Conservation (phyloP, 2,888 invertebrate species). For the Bugulina stolonifera region DNA sequence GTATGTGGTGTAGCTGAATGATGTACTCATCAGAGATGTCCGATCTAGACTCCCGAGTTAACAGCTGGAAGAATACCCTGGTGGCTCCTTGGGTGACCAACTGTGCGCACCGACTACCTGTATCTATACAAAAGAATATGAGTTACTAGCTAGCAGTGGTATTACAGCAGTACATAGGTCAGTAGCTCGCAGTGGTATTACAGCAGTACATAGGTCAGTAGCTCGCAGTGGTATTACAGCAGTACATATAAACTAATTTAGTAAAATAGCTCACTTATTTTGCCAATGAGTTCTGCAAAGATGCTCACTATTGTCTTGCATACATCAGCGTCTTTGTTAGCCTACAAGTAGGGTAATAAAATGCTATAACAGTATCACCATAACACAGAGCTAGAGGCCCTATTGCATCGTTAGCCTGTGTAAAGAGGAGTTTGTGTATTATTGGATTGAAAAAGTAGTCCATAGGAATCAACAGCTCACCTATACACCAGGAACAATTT, state of each 20-base stretch:
- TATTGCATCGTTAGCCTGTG: too few species aligned
- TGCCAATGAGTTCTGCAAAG: constrained; percentile 45
- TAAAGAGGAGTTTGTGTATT: too few species aligned
- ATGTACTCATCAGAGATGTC: constrained; percentile 39
- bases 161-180: too few species aligned
- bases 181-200: too few species aligned
- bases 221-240: too few species aligned
- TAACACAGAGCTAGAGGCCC: too few species aligned
- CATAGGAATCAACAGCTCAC: too few species aligned
- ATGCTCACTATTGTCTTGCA: constrained; percentile 41
- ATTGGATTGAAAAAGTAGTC: too few species aligned
- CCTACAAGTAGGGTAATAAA: constrained; percentile 33
- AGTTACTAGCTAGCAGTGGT: too few species aligned
- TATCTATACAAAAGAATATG: constrained; percentile 41
- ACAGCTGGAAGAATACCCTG: constrained; percentile 41
- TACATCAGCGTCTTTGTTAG: constrained; percentile 37
- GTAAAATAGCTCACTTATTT: constrained; percentile 47
- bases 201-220: too few species aligned
- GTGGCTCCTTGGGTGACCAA: constrained; percentile 46
- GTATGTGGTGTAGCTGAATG: constrained; percentile 41
- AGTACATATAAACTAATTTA: too few species aligned
- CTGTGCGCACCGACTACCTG: constrained; percentile 40
- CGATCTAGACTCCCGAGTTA: constrained; percentile 39
- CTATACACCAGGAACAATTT: too few species aligned
- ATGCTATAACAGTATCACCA: constrained; percentile 16